Evolutionary conservation across 2,797 vertebrate genomes (phyloP).

Genomic region (Coracias cyanogaster): DNA sequence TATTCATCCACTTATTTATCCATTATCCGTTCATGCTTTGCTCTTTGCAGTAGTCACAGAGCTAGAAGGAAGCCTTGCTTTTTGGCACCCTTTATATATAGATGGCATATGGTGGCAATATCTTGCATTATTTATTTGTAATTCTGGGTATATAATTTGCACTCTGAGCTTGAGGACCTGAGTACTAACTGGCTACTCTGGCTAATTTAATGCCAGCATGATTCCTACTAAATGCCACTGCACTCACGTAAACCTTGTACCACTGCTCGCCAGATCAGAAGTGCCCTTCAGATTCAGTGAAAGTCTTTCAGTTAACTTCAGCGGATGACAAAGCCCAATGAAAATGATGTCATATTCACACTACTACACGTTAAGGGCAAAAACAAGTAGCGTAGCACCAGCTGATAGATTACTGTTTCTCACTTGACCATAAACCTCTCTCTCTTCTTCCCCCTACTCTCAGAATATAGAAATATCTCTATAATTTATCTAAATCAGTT

Average conservation of each 20-base stretch:
- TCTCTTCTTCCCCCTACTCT: background rate
- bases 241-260: background rate
- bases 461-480: background rate
- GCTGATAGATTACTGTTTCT: background rate
- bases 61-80: background rate
- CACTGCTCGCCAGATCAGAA: background rate
- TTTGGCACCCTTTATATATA: background rate
- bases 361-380: background rate
- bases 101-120: background rate
- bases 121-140: background rate
- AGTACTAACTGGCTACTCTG: background rate
- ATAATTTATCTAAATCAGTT: background rate
- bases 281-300: background rate
- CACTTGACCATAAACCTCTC: background rate
- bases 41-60: background rate
- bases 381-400: background rate
- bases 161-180: background rate
- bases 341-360: background rate
- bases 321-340: background rate
- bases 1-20: background rate
- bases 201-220: background rate
- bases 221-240: background rate
- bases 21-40: background rate
- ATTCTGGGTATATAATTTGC: background rate
- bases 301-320: background rate